Conservation (phyloP, 2,113 vertebrate genomes). For the Acrocephalus kingi region DNA sequence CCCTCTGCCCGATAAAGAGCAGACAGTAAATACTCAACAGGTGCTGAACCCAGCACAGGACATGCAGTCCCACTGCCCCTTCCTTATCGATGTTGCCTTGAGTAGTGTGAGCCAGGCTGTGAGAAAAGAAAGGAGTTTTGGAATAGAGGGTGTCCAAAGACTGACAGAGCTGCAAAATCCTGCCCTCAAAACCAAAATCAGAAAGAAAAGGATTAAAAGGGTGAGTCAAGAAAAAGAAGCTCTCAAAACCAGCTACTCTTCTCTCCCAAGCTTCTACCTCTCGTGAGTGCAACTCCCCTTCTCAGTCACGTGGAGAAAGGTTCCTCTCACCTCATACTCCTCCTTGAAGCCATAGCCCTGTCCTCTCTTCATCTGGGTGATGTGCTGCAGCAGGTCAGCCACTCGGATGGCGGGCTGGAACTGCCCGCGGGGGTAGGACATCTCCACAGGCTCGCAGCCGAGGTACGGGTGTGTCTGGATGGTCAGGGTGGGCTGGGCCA, state of each 20-base stretch:
- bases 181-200: neutral
- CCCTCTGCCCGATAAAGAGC: too few species aligned
- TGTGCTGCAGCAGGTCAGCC: slow-evolving; percentile 97
- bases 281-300: fast-evolving
- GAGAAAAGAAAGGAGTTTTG: neutral
- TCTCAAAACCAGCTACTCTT: neutral
- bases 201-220: neutral
- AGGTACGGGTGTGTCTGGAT: slow-evolving; percentile 95
- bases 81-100: neutral
- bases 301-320: neutral
- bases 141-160: neutral
- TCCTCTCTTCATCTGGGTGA: slow-evolving; percentile 98
- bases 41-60: too few species aligned
- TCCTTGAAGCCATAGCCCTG: slow-evolving; percentile 98
- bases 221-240: neutral
- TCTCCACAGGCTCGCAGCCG: slow-evolving; percentile 92
- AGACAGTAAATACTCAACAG: too few species aligned
- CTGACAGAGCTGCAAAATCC: neutral
- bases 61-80: neutral
- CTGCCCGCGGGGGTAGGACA: slow-evolving; percentile 94
- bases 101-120: neutral
- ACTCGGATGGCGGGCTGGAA: slow-evolving; percentile 96
- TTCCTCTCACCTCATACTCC: slow-evolving; percentile 90
- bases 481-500: slow-evolving; percentile 89
- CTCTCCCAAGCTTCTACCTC: neutral